Evolutionary conservation across 92 coral and sea anemone species (phyloP).

Genomic region (Parazoanthus swiftii): DNA sequence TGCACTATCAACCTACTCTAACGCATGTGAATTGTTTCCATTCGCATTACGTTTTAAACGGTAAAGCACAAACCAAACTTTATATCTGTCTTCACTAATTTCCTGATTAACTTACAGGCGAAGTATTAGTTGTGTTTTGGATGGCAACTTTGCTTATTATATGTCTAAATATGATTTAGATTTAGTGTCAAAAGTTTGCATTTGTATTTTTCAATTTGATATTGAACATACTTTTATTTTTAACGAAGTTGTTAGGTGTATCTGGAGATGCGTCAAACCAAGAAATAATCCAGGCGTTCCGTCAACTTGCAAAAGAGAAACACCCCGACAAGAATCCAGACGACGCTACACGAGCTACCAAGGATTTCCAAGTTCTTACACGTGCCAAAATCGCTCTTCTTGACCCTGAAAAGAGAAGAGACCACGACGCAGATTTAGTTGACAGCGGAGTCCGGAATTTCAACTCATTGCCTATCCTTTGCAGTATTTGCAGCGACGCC

Average conservation of each 20-base stretch:
- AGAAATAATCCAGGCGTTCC: constrained; percentile 39
- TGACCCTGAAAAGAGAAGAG: constrained; percentile 26
- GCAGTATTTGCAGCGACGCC: constrained; percentile 14
- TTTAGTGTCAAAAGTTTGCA: no score
- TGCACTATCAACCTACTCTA: no score
- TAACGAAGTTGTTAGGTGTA: constrained; percentile 29
- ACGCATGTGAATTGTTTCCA: no score
- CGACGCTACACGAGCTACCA: constrained; percentile 23
- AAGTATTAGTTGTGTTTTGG: not conserved
- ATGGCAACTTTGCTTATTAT: not conserved
- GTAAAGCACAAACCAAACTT: not conserved
- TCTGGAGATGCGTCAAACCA: constrained; percentile 30
- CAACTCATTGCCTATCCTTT: constrained; percentile 18
- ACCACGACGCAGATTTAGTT: constrained; percentile 23
- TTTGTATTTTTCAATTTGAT: no score
- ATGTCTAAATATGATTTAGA: no score
- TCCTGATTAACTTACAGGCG: not conserved
- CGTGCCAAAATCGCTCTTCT: constrained; percentile 34
- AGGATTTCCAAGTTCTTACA: constrained; percentile 38
- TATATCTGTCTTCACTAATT: not conserved
- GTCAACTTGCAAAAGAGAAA: constrained; percentile 27
- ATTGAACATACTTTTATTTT: not conserved
- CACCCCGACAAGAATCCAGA: constrained; percentile 44
- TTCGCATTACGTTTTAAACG: not conserved
- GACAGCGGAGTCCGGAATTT: constrained; percentile 25